A percentile compares a stretch with the other conserved stretches of the same genome.
These are phyloP conservation scores for Dicyrtoma fusca DNA, from an alignment of 2,888 invertebrate genomes.

Conservation along the genomic window DNA sequence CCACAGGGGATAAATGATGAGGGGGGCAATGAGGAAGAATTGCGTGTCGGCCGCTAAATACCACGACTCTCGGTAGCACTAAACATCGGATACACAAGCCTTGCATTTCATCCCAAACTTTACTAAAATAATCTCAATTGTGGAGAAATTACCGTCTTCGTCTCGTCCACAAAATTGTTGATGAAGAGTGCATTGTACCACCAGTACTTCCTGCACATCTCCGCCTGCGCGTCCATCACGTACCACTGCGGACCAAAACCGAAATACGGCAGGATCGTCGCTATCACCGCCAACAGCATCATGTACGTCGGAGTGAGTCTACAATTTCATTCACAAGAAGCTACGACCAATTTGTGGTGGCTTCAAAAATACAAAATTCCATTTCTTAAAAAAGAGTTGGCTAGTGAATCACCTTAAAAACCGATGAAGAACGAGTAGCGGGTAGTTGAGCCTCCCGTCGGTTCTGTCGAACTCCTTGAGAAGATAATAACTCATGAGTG, in stretches of 20 bases:
- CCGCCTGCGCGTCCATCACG: conserved; percentile 29
- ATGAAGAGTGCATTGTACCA: conserved; percentile 55
- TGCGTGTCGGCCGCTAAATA: conserved; percentile 48
- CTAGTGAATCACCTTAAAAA: conserved; percentile 65
- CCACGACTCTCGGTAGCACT: conserved; percentile 49
- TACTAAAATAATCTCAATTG: too few relatives aligned
- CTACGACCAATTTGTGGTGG: neutral
- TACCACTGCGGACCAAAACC: conserved; percentile 51
- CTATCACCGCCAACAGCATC: conserved; percentile 10
- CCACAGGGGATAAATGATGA: conserved; percentile 47
- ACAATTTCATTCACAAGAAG: too few relatives aligned
- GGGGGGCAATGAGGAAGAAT: conserved; percentile 43
- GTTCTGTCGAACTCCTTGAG: conserved; percentile 60
- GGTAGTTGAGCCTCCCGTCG: conserved; percentile 63
- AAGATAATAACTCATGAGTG: conserved; percentile 64
- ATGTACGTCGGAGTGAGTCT: conserved; percentile 52
- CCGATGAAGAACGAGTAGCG: conserved; percentile 64
- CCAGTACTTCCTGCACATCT: conserved; percentile 50
- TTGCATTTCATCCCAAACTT: too few relatives aligned
- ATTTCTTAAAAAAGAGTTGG: neutral
- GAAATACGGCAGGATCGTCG: conserved; percentile 47
- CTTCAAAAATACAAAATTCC: neutral
- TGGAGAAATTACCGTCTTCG: neutral
- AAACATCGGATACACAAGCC: too few relatives aligned
- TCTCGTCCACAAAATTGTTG: conserved; percentile 45